phyloP scores from a whole-genome alignment of 2,888 invertebrate genomes.

The Cephonodes hylas region DNA sequence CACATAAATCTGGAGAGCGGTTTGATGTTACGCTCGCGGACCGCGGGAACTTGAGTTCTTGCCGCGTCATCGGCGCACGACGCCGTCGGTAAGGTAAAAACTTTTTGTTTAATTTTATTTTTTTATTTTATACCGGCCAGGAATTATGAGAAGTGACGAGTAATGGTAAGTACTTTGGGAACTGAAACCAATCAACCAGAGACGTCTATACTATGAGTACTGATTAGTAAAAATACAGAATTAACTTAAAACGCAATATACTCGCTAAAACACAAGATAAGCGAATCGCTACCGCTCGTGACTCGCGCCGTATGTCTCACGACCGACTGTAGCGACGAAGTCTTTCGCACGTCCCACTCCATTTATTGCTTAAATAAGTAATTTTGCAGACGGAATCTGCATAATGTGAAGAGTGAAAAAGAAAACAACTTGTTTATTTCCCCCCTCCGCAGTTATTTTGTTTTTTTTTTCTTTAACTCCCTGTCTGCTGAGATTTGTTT shows the following conservation, averaged over 20 bases:
- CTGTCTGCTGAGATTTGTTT: not conserved
- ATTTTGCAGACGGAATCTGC: slow-evolving; percentile 71
- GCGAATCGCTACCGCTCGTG: slow-evolving; percentile 3
- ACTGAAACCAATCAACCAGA: too few species aligned
- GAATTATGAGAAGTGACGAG: too few species aligned
- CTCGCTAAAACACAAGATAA: too few species aligned
- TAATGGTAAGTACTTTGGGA: too few species aligned
- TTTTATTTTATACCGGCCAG: too few species aligned
- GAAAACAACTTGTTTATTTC: slow-evolving; percentile 66
- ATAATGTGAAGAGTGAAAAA: slow-evolving; percentile 66
- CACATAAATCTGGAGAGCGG: slow-evolving; percentile 6
- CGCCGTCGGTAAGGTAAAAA: not conserved
- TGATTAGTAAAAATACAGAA: too few species aligned
- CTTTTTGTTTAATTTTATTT: too few species aligned
- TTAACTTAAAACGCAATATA: too few species aligned
- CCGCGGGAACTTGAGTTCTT: not conserved
- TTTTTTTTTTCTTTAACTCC: not conserved
- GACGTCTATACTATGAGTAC: too few species aligned
- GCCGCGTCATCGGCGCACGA: slow-evolving; percentile 15
- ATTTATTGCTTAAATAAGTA: slow-evolving; percentile 77
- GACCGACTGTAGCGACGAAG: slow-evolving; percentile 49
- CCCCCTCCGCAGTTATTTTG: too few species aligned
- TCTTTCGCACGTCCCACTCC: slow-evolving; percentile 67
- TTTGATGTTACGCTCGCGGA: slow-evolving; percentile 1
- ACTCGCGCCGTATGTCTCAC: slow-evolving; percentile 12